phyloP scores from a whole-genome alignment of 2,888 invertebrate genomes.

The Zhuqinia jingwanae region DNA sequence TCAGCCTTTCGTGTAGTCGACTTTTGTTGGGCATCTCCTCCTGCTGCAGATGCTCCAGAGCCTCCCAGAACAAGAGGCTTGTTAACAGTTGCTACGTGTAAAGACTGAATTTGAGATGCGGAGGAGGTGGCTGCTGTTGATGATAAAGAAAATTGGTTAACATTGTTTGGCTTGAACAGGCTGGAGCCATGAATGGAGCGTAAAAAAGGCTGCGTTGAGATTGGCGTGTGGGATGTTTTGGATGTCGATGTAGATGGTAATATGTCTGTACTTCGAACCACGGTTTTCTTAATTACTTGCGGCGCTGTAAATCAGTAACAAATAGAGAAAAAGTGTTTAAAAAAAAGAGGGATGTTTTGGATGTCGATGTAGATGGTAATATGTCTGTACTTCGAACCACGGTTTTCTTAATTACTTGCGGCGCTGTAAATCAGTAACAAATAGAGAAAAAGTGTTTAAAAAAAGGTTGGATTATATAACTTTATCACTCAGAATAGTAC shows the following conservation, averaged over 20 bases:
- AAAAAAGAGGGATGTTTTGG: background rate
- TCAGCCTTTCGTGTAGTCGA: background rate
- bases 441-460: background rate
- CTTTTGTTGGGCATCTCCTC: slow-evolving; percentile 46
- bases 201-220: slow-evolving; percentile 22
- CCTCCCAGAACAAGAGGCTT: slow-evolving; percentile 9
- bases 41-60: too few species aligned
- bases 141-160: slow-evolving; percentile 1
- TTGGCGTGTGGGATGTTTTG: background rate
- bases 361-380: slow-evolving; percentile 7
- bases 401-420: slow-evolving; percentile 52
- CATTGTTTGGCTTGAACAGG: slow-evolving; percentile 46
- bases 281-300: slow-evolving; percentile 55
- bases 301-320: background rate
- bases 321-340: background rate
- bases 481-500: too few species aligned
- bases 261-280: slow-evolving; percentile 51
- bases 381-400: slow-evolving; percentile 53
- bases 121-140: background rate
- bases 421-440: background rate
- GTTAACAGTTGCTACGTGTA: slow-evolving; percentile 20
- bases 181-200: slow-evolving; percentile 46
- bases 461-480: too few species aligned
- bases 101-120: slow-evolving; percentile 22
- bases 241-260: slow-evolving; percentile 7